Evolutionary conservation across 2,113 vertebrate genomes (phyloP), one percentile per base, ranked within the genome.

Genomic region (Microcebus murinus): DNA sequence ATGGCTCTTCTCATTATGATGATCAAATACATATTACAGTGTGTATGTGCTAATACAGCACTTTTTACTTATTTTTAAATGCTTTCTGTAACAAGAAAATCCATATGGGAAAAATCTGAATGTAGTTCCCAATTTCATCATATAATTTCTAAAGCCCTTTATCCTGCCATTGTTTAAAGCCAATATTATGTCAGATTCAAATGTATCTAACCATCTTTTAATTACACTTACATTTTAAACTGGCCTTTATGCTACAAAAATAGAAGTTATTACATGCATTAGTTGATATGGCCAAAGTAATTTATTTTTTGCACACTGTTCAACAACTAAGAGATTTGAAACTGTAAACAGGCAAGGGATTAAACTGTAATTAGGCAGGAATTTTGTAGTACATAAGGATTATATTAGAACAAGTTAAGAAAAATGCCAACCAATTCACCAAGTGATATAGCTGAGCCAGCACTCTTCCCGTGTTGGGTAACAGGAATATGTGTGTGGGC

Each of bases 261-360:
- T 34, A 92, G 83, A 93, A 90, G 63, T 50, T 18, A 86, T 71
- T 67, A 87, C 57, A 65, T 31, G 31, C 25, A 63, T 86, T 77
- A 77, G 13, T 36, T 39, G 76, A 39, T 67, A 81, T 10, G 84
- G 95, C 68, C 93, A 82, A 90, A 23, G 73, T 95, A 92, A 97
- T 97, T 98, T 97, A 94, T 89, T 96, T 97, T 97, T 95, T 95
- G 97, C 96, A 96, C 84, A 59, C 63, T 96, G 77, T 85, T 97
- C 84, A 93, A 80, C 55, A 95, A 92, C 94, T 77, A 97, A 93
- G 86, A 50, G 96, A 97, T 73, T 55, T 88, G 96, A 97, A 96
- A 92, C 90, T 90, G 96, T 87, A 87, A 83, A 73, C 3, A 89
- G 68, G 52, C 48, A 55, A 0, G 4, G 89, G 95, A 79, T 61